These are phyloP conservation scores for Apogon talboti DNA, from an alignment of 2,797 vertebrate genomes.

Conservation along the genomic window DNA sequence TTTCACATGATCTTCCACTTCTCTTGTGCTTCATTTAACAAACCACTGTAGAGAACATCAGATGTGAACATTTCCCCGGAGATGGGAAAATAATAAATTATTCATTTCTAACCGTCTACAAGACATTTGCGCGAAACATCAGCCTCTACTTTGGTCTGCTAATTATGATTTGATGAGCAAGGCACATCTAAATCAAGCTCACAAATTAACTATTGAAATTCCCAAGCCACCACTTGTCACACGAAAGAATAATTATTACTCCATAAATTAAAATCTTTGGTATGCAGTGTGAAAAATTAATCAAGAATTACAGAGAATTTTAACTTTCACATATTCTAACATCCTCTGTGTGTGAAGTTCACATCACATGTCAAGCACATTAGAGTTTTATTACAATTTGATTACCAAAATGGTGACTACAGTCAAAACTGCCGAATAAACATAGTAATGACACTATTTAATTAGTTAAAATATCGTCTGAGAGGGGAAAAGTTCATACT, in stretches of 20 bases:
- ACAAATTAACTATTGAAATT: conserved; percentile 71
- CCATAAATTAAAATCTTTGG: conserved; percentile 67
- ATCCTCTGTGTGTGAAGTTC: conserved; percentile 1
- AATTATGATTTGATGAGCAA: conserved; percentile 79
- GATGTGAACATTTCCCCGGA: conserved; percentile 67
- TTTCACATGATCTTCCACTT: conserved; percentile 69
- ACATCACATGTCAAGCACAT: conserved; percentile 10
- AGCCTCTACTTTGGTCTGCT: conserved; percentile 69
- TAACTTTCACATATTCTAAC: conserved; percentile 16
- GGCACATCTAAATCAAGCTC: conserved; percentile 70
- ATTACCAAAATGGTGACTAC: neutral
- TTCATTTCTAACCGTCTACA: conserved; percentile 70
- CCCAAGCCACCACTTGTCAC: conserved; percentile 63
- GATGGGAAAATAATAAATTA: conserved; percentile 70
- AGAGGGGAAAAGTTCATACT: neutral
- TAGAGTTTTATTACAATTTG: neutral
- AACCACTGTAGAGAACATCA: conserved; percentile 69
- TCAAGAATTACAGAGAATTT: conserved; percentile 55
- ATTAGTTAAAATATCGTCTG: neutral
- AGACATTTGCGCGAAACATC: conserved; percentile 72
- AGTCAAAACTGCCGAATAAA: conserved; percentile 2
- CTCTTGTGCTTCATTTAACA: conserved; percentile 75
- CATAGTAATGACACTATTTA: neutral
- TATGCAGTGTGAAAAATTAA: conserved; percentile 57
- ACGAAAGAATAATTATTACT: conserved; percentile 68